Conservation (phyloP, 2,797 vertebrate genomes). For the Chaetophractus vellerosus region DNA sequence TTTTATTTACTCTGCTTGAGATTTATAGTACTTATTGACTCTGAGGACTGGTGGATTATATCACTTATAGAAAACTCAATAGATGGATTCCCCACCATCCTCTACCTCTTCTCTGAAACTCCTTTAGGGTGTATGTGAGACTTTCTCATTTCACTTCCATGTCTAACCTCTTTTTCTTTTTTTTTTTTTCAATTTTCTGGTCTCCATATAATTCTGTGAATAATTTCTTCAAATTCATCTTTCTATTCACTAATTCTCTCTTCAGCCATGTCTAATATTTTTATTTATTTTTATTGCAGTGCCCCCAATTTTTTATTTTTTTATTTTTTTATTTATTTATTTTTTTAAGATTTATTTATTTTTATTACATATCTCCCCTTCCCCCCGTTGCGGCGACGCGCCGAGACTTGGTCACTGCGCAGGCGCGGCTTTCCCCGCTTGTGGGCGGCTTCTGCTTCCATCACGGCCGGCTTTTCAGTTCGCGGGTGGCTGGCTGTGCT, state of each 20-base stretch:
- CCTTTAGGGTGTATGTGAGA: not conserved
- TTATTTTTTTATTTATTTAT: too few relatives aligned
- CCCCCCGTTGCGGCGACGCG: too few relatives aligned
- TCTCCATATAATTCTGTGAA: not conserved
- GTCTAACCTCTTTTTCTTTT: not conserved
- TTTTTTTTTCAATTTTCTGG: not conserved
- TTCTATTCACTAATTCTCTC: conserved; percentile 40
- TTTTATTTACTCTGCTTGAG: not conserved
- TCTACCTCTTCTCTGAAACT: not conserved
- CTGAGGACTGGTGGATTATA: not conserved
- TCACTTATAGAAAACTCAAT: conserved; percentile 33
- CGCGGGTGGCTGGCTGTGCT: too few relatives aligned
- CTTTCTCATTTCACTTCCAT: not conserved
- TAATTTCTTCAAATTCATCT: conserved; percentile 26
- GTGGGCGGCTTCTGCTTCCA: too few relatives aligned
- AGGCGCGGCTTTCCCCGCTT: too few relatives aligned
- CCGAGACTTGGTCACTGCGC: too few relatives aligned
- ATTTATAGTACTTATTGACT: conserved; percentile 22
- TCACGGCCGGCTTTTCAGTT: too few relatives aligned
- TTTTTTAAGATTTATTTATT: too few relatives aligned
- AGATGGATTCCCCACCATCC: not conserved
- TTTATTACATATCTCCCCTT: too few relatives aligned
- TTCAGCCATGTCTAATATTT: not conserved
- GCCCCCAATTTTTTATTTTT: too few relatives aligned
- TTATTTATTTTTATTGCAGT: not conserved